Base-by-base conservation (phyloP, 2,797 vertebrate species). In the Pipistrellus pygmaeus region DNA sequence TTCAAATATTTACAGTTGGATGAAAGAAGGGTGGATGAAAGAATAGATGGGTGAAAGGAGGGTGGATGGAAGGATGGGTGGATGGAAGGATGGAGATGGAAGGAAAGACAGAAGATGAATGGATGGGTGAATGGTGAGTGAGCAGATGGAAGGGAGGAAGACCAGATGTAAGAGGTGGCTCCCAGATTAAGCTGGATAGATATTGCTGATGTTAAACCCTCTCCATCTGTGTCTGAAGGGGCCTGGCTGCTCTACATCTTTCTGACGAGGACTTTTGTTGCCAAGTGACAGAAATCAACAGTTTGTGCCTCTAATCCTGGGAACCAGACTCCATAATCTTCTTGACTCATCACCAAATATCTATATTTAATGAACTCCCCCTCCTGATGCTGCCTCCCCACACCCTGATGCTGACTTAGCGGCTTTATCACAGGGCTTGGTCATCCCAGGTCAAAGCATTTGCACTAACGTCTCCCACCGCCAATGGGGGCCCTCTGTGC, bases 321-420 rank as follows among this genome's bases (percentile, higher is more conserved):
- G 80, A 85, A 35, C 20, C 85, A 68, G 92, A 64, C 46, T 51
- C 77, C 8, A 2, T 77, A 73, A 88, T 73, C 86, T 0, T 20
- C 94, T 95, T 81, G 91, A 11, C 75, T 84, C 78, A 35, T 30
- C 84, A 82, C 51, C 91, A 92, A 80, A 80, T n/a, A 86, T 84
- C 71, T 76, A 12, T 69, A 76, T 90, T 88, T 88, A 55, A 96
- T 91, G 71, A 94, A 23, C 10, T 30, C 46, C 35, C 80, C 80
- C 88, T 44, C 76, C 84, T 35, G 94, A 86, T 0, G 60, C 38
- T 11, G 48, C 55, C 81, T 82, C 69, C 60, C 35, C 76, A 20
- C 1, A 0, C 27, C 51, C 76, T 46, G 83, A 87, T 83, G 41
- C 2, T 38, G 90, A 68, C 57, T 83, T 51, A 85, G 88, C 77